A percentile compares a stretch with the other conserved stretches of the same genome.
phyloP scores from a whole-genome alignment of 2,113 vertebrate genomes.

The Saiga tatarica region DNA sequence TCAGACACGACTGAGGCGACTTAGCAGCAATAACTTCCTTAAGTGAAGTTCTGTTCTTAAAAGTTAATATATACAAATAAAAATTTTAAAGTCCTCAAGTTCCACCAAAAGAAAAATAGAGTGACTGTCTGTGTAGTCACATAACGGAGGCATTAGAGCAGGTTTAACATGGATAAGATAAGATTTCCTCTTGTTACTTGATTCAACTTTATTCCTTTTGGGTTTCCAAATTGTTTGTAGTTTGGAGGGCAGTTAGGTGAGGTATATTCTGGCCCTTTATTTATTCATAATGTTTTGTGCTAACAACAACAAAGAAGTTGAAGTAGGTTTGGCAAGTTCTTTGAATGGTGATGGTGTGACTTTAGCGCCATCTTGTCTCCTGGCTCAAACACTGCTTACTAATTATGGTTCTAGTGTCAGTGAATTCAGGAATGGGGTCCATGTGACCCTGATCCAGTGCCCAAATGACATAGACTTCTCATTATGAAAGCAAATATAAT shows the following conservation, averaged over 20 bases:
- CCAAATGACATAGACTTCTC: slow-evolving; percentile 23
- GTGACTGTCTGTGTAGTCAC: slow-evolving; percentile 59
- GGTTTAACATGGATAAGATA: slow-evolving; percentile 45
- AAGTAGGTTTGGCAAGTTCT: not conserved
- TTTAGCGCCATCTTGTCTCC: not conserved
- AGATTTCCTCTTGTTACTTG: slow-evolving; percentile 59
- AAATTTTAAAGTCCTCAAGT: slow-evolving; percentile 41
- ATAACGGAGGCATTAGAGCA: slow-evolving; percentile 36
- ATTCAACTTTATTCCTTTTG: slow-evolving; percentile 45
- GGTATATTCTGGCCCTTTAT: slow-evolving; percentile 51
- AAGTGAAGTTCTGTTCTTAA: slow-evolving; percentile 3
- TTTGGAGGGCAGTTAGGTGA: slow-evolving; percentile 12
- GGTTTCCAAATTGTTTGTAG: slow-evolving; percentile 1
- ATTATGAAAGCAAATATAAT: slow-evolving; percentile 23
- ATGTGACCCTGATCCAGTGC: not conserved
- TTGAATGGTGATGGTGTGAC: not conserved
- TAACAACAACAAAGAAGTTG: slow-evolving; percentile 27
- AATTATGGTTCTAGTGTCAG: not conserved
- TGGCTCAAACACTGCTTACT: not conserved
- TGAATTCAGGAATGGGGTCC: slow-evolving; percentile 2
- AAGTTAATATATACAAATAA: slow-evolving; percentile 61
- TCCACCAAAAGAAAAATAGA: slow-evolving; percentile 36
- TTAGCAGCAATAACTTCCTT: too few species aligned
- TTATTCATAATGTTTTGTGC: slow-evolving; percentile 39
- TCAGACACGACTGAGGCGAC: too few species aligned